Evolutionary conservation across 92 coral and sea anemone species (phyloP).

Genomic region (Nematostella vectensis): DNA sequence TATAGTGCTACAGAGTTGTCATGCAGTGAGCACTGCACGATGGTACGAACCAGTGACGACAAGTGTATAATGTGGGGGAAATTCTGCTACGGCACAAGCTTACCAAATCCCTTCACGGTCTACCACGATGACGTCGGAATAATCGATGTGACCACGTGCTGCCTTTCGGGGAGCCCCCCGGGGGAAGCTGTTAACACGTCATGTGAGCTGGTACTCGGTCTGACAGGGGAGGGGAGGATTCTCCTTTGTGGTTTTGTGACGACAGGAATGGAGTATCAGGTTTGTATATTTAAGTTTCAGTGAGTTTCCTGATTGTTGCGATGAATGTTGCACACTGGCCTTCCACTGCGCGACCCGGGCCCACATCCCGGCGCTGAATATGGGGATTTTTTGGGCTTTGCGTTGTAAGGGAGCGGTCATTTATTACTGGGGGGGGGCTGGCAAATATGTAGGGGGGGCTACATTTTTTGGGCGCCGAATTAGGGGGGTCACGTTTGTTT

Average conservation of each 20-base stretch:
- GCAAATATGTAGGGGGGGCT: too few relatives aligned
- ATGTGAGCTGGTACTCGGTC: conserved; percentile 40
- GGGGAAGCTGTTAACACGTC: conserved; percentile 2
- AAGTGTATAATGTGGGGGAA: conserved; percentile 50
- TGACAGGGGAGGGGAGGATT: conserved; percentile 22
- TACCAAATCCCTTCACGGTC: conserved; percentile 36
- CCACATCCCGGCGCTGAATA: too few relatives aligned
- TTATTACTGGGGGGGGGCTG: too few relatives aligned
- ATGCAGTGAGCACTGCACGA: conserved; percentile 51
- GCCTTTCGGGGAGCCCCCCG: conserved; percentile 3
- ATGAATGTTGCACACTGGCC: background rate
- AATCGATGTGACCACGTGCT: conserved; percentile 46
- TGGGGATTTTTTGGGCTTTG: too few relatives aligned
- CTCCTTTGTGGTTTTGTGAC: conserved; percentile 35
- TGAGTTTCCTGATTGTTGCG: too few relatives aligned
- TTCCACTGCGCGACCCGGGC: too few relatives aligned
- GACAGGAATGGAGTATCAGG: conserved; percentile 21
- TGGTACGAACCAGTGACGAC: conserved; percentile 39
- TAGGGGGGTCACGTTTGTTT: too few relatives aligned
- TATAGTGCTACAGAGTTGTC: too few relatives aligned
- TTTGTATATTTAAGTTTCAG: background rate
- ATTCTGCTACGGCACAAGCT: conserved; percentile 36
- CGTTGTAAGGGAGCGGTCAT: too few relatives aligned
- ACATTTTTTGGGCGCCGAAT: too few relatives aligned
- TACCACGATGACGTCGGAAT: conserved; percentile 9